Conservation (phyloP, 2,113 vertebrate species). For the Ctenomys sociabilis region DNA sequence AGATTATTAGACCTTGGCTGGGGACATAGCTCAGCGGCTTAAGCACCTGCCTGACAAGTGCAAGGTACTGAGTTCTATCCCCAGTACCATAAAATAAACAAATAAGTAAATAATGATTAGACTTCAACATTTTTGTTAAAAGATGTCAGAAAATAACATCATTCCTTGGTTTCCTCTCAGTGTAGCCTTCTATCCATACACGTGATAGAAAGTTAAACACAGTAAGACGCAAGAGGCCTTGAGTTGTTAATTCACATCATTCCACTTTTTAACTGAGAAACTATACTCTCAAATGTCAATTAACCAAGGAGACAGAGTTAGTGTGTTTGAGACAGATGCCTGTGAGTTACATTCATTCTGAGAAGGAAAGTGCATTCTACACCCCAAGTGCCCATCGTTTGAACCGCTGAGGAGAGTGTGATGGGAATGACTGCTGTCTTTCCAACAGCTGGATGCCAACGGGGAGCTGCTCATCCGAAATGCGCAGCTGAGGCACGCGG, state of each 20-base stretch:
- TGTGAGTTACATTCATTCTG: neutral
- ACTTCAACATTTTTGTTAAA: slow-evolving; percentile 9
- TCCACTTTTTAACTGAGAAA: slow-evolving; percentile 10
- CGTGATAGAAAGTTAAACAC: neutral
- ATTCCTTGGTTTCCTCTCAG: neutral
- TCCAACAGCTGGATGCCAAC: slow-evolving; percentile 90
- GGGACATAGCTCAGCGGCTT: too few species aligned
- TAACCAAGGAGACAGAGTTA: neutral
- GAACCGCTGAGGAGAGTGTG: neutral
- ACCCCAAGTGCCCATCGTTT: neutral
- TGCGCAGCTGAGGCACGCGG: slow-evolving; percentile 93
- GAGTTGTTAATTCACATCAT: neutral
- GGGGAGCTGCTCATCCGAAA: slow-evolving; percentile 94
- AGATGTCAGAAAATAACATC: neutral
- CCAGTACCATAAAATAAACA: too few species aligned
- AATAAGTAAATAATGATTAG: neutral
- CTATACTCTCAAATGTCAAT: neutral
- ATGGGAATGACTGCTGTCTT: slow-evolving; percentile 48
- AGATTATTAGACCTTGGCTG: neutral
- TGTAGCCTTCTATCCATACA: neutral
- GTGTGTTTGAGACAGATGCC: neutral
- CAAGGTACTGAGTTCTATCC: too few species aligned
- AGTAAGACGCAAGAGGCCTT: neutral
- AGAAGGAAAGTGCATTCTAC: neutral
- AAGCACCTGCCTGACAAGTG: too few species aligned